Conservation (phyloP, 2,797 vertebrate genomes). For the Molothrus aeneus region DNA sequence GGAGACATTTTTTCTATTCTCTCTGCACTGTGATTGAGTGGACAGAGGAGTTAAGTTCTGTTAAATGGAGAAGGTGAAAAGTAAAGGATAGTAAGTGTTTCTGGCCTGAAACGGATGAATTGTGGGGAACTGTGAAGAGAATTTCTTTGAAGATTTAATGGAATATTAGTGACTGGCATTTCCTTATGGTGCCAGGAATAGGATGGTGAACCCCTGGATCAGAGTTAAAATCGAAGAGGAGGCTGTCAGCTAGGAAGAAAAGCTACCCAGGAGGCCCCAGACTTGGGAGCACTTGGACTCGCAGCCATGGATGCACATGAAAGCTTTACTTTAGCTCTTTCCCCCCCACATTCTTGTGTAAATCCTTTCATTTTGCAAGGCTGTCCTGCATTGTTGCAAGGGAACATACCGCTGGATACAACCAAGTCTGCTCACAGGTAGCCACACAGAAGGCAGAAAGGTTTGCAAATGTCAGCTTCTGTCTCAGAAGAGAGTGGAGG, state of each 20-base stretch:
- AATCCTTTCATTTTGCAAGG: background rate
- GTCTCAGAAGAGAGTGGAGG: background rate
- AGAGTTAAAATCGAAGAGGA: background rate
- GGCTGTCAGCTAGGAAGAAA: background rate
- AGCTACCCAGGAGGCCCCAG: background rate
- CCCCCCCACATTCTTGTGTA: accelerated
- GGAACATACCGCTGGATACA: background rate
- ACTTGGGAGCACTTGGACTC: background rate
- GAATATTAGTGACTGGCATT: background rate
- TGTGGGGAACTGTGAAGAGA: background rate
- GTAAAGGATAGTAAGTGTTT: accelerated
- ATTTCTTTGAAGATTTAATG: background rate
- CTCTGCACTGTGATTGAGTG: background rate
- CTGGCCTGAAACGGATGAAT: background rate
- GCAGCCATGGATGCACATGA: background rate
- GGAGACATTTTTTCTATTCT: background rate
- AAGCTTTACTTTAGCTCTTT: background rate
- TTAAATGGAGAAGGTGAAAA: background rate
- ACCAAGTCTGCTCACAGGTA: accelerated
- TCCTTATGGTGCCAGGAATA: background rate
- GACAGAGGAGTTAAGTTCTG: background rate
- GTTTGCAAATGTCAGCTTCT: background rate
- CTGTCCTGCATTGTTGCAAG: background rate
- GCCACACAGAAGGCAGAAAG: background rate
- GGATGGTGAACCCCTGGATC: background rate